These are phyloP conservation scores for Euglossa dilemma DNA, from an alignment of 1,140 invertebrate species.

Conservation along the genomic window DNA sequence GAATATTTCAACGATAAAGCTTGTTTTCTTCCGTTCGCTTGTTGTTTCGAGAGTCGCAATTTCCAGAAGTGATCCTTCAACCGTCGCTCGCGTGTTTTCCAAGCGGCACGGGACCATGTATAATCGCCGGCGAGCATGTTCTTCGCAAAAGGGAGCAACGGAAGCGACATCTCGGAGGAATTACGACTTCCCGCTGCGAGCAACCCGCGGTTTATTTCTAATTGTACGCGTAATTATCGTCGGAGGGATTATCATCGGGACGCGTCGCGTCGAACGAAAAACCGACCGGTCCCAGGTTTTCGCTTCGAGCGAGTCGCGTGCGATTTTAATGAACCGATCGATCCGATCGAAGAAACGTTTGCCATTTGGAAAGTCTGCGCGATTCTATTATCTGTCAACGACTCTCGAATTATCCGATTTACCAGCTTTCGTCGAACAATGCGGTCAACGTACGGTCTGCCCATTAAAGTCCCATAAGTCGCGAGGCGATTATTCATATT, in stretches of 20 bases:
- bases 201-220: slow-evolving; percentile 23
- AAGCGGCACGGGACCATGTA: neutral
- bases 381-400: neutral
- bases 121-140: slow-evolving; percentile 8
- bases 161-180: neutral
- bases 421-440: neutral
- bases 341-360: too few relatives aligned
- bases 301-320: too few relatives aligned
- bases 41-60: neutral
- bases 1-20: slow-evolving; percentile 5
- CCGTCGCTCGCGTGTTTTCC: neutral
- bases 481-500: neutral
- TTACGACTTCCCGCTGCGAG: slow-evolving; percentile 13
- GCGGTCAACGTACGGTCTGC: neutral
- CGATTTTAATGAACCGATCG: too few relatives aligned
- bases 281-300: too few relatives aligned
- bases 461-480: neutral
- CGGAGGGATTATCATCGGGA: too few relatives aligned
- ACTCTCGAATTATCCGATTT: neutral
- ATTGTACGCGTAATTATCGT: too few relatives aligned
- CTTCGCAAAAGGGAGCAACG: slow-evolving; percentile 4
- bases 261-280: too few relatives aligned
- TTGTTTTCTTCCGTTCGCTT: neutral
- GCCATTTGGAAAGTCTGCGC: neutral
- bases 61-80: slow-evolving; percentile 3